These are phyloP conservation scores for Synanceia verrucosa DNA, from an alignment of 2,797 vertebrate genomes.

Conservation along the genomic window DNA sequence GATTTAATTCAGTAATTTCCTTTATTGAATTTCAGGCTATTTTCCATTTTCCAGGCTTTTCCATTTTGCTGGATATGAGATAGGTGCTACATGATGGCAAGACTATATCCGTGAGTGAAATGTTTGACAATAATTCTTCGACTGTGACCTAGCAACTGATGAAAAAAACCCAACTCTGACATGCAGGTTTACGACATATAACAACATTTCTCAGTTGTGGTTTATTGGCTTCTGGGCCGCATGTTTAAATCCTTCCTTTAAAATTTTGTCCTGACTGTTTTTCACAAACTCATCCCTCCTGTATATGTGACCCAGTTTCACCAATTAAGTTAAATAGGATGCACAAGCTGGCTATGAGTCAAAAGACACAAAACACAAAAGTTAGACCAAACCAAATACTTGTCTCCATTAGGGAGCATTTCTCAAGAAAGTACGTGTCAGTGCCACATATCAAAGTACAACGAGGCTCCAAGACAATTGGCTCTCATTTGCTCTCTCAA, in stretches of 20 bases:
- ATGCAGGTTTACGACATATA: neutral
- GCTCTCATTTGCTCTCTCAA: neutral
- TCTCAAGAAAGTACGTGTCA: slow-evolving; percentile 5
- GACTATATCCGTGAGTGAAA: slow-evolving; percentile 38
- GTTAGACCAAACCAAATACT: neutral
- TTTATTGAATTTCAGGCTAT: slow-evolving; percentile 37
- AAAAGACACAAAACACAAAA: neutral
- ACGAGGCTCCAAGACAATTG: slow-evolving; percentile 12
- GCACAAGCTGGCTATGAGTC: neutral
- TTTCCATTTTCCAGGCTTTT: slow-evolving; percentile 25
- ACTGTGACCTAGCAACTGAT: slow-evolving; percentile 29
- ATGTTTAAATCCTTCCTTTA: neutral
- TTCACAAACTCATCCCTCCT: neutral
- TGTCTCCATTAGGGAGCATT: neutral
- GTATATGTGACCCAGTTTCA: neutral
- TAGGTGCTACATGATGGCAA: slow-evolving; percentile 25
- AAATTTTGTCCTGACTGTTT: neutral
- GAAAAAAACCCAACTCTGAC: slow-evolving; percentile 13
- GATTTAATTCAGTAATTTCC: slow-evolving; percentile 37
- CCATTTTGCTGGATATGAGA: slow-evolving; percentile 47
- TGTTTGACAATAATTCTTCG: slow-evolving; percentile 32
- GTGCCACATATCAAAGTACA: slow-evolving; percentile 2
- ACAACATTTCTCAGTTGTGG: neutral
- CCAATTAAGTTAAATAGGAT: neutral
- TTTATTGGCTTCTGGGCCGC: neutral